phyloP scores from a whole-genome alignment of 2,797 vertebrate genomes.

The Enteromius trimaculatus region DNA sequence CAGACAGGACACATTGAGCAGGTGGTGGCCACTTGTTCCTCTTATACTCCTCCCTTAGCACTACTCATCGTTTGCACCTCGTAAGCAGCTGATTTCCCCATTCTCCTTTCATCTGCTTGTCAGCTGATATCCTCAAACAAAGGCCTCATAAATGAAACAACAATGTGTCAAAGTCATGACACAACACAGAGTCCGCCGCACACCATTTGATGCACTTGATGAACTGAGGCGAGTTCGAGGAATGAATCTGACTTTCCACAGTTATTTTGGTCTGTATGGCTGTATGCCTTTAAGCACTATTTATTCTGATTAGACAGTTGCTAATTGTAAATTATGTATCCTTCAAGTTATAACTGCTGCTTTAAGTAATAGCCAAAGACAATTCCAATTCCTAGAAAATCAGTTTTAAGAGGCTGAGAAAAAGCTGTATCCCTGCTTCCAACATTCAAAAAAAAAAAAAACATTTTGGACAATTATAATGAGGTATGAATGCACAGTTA shows the following conservation, averaged over 20 bases:
- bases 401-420: background rate
- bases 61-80: slow-evolving; percentile 49
- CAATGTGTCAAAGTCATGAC: slow-evolving; percentile 10
- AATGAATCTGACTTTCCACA: slow-evolving; percentile 9
- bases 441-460: background rate
- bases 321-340: slow-evolving; percentile 30
- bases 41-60: background rate
- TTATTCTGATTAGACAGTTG: slow-evolving; percentile 27
- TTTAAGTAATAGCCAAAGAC: slow-evolving; percentile 29
- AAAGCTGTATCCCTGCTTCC: background rate
- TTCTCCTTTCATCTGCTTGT: slow-evolving; percentile 35
- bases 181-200: background rate
- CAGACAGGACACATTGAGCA: slow-evolving; percentile 19
- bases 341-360: slow-evolving; percentile 21
- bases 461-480: background rate
- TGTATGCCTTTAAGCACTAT: slow-evolving; percentile 7
- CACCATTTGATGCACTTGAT: slow-evolving; percentile 18
- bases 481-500: slow-evolving; percentile 44
- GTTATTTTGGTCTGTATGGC: slow-evolving; percentile 5
- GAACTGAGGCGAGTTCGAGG: slow-evolving; percentile 3
- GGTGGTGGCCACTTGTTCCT: slow-evolving; percentile 49
- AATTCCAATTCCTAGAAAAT: slow-evolving; percentile 22
- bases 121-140: slow-evolving; percentile 25
- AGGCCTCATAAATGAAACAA: slow-evolving; percentile 18
- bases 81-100: slow-evolving; percentile 31